These are phyloP conservation scores for Drosophila nannoptera DNA, from an alignment of 1,140 invertebrate genomes.

Conservation along the genomic window DNA sequence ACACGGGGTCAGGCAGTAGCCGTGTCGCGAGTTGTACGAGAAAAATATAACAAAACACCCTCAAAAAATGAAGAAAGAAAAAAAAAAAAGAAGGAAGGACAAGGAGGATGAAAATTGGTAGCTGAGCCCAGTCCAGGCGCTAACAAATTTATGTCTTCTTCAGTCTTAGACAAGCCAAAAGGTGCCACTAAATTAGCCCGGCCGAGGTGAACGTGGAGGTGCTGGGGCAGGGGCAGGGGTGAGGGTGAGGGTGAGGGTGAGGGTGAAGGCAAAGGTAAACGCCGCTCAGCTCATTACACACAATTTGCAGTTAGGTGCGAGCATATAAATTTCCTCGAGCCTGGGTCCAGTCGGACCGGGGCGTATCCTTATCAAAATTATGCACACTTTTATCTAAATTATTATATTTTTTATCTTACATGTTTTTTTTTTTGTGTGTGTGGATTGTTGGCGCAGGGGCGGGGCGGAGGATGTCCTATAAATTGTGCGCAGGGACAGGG, in stretches of 20 bases:
- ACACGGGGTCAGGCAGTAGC: constrained; percentile 40
- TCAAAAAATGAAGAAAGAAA: constrained; percentile 1
- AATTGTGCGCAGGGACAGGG: background rate
- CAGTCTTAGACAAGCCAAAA: constrained; percentile 63
- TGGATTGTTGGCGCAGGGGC: background rate
- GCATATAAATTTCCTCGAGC: constrained; percentile 66
- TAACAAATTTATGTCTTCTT: constrained; percentile 78
- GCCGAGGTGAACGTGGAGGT: constrained; percentile 4
- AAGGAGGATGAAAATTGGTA: constrained; percentile 38
- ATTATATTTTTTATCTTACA: constrained; percentile 25
- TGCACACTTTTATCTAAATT: constrained; percentile 71
- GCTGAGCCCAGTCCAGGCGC: constrained; percentile 58
- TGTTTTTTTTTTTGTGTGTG: constrained; percentile 2
- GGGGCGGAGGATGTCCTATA: background rate
- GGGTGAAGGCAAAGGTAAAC: constrained; percentile 50
- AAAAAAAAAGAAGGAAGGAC: background rate
- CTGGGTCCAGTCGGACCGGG: constrained; percentile 6
- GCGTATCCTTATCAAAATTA: constrained; percentile 64
- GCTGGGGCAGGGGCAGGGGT: constrained; percentile 6
- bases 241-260: constrained; percentile 5
- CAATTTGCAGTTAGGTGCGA: constrained; percentile 78
- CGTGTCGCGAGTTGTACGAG: constrained; percentile 13
- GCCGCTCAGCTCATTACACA: constrained; percentile 74
- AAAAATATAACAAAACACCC: constrained; percentile 49
- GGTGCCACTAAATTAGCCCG: constrained; percentile 63